These are phyloP conservation scores for Chrysaora quinquecirrha DNA, from an alignment of 30 jellyfish, hydroid and myxozoan species.

Conservation along the genomic window DNA sequence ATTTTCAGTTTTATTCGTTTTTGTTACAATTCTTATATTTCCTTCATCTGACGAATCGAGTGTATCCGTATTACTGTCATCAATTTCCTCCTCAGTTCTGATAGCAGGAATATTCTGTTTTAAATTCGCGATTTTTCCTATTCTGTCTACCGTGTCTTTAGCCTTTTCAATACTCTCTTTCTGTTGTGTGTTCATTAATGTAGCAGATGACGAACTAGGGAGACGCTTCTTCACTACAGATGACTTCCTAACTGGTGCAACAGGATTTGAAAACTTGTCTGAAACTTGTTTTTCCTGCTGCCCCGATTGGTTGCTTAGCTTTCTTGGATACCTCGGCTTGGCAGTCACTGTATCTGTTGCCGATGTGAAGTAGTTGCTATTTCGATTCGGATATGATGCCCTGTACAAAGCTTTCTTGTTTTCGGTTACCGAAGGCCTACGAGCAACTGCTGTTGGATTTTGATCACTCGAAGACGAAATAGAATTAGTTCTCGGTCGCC, in stretches of 20 bases:
- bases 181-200: conserved; percentile 3
- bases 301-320: conserved; percentile 28
- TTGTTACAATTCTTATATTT: conserved; percentile 76
- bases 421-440: conserved; percentile 52
- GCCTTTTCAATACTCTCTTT: conserved; percentile 15
- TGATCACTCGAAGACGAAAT: not conserved
- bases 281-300: conserved; percentile 38
- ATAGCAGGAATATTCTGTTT: not conserved
- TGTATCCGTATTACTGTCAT: not conserved
- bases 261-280: conserved; percentile 17
- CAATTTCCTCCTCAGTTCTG: not conserved
- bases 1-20: conserved; percentile 79
- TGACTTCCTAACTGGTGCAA: conserved; percentile 50
- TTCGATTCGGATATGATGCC: conserved; percentile 71
- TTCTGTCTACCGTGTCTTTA: conserved; percentile 45
- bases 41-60: conserved; percentile 22
- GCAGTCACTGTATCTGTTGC: conserved; percentile 41
- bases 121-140: conserved; percentile 21
- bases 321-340: conserved; percentile 61
- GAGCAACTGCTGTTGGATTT: not conserved
- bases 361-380: conserved; percentile 17
- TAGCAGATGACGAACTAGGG: conserved; percentile 10
- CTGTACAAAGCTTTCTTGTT: conserved; percentile 51
- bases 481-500: conserved; percentile 9
- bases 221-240: conserved; percentile 64